These are phyloP conservation scores for Epirrhoe alternata DNA, from an alignment of 2,888 invertebrate species.

Conservation along the genomic window DNA sequence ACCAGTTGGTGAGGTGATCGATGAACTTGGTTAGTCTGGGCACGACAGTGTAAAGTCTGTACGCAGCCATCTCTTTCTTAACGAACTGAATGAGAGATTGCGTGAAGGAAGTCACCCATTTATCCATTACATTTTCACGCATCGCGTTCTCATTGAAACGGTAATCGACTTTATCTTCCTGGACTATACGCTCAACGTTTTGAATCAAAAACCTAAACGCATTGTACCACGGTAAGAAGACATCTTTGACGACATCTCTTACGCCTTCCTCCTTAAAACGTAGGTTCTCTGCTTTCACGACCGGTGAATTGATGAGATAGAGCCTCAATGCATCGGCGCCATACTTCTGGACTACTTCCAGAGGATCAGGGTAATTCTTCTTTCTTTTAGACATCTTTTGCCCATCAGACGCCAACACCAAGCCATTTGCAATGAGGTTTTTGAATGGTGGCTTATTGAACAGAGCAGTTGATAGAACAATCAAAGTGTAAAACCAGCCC, in stretches of 20 bases:
- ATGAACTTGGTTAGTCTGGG: slow-evolving; percentile 97
- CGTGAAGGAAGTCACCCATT: slow-evolving; percentile 98
- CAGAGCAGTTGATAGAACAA: slow-evolving; percentile 97
- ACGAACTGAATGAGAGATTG: slow-evolving; percentile 96
- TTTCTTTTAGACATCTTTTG: slow-evolving; percentile 99
- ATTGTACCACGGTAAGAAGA: slow-evolving; percentile 98
- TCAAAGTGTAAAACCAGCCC: slow-evolving; percentile 99
- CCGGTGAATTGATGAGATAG: slow-evolving; percentile 99
- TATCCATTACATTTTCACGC: slow-evolving; percentile 95
- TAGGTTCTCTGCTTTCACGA: slow-evolving; percentile 98
- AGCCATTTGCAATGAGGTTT: slow-evolving; percentile 98
- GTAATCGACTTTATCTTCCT: slow-evolving; percentile 86
- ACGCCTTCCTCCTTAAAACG: slow-evolving; percentile 99
- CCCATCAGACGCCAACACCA: slow-evolving; percentile 98
- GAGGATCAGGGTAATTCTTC: slow-evolving; percentile 99
- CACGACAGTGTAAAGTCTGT: slow-evolving; percentile 97
- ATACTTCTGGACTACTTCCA: slow-evolving; percentile 95
- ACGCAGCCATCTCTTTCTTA: slow-evolving; percentile 96
- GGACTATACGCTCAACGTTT: slow-evolving; percentile 93
- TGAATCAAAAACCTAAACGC: slow-evolving; percentile 97
- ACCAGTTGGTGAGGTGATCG: slow-evolving; percentile 99
- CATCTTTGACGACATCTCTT: slow-evolving; percentile 97
- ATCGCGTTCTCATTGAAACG: slow-evolving; percentile 82
- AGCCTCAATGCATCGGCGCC: slow-evolving; percentile 98
- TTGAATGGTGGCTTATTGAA: slow-evolving; percentile 99